A percentile compares a stretch with the other conserved stretches of the same genome.
Evolutionary conservation across 2,113 vertebrate species (phyloP).

Genomic region (Phrynosoma platyrhinos): DNA sequence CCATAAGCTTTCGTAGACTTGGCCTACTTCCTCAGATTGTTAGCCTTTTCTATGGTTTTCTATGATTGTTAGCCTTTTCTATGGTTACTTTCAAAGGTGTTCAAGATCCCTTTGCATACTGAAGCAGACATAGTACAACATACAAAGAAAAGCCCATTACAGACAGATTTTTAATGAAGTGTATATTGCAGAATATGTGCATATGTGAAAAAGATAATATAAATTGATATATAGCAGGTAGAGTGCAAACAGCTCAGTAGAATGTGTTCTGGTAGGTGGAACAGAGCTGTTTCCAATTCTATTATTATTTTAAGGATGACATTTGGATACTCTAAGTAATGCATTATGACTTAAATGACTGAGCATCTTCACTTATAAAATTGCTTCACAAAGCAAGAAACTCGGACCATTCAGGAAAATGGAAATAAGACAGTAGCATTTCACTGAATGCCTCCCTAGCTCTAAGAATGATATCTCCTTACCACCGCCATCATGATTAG

Average conservation of each 20-base stretch:
- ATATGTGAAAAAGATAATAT: too few relatives aligned
- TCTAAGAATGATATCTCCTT: slow-evolving; percentile 57
- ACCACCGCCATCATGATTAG: slow-evolving; percentile 49
- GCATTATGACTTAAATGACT: slow-evolving; percentile 5
- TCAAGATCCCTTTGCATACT: too few relatives aligned
- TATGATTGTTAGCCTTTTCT: too few relatives aligned
- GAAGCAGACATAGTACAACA: too few relatives aligned
- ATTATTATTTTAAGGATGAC: not conserved
- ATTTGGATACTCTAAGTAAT: not conserved
- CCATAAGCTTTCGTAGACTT: too few relatives aligned
- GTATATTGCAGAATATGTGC: not conserved
- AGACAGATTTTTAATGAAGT: not conserved
- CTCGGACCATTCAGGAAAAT: slow-evolving; percentile 55
- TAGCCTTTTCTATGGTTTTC: too few relatives aligned
- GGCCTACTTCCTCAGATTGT: too few relatives aligned
- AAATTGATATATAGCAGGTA: too few relatives aligned
- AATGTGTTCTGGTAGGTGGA: not conserved
- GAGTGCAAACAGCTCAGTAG: not conserved
- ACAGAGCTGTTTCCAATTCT: not conserved
- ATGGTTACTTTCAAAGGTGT: too few relatives aligned
- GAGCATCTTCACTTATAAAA: slow-evolving; percentile 41
- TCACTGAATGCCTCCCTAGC: slow-evolving; percentile 58
- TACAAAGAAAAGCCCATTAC: too few relatives aligned
- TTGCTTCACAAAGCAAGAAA: slow-evolving; percentile 38
- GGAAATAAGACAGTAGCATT: slow-evolving; percentile 56